These are phyloP conservation scores for Aricia agestis DNA, from an alignment of 1,140 invertebrate species.

Conservation along the genomic window DNA sequence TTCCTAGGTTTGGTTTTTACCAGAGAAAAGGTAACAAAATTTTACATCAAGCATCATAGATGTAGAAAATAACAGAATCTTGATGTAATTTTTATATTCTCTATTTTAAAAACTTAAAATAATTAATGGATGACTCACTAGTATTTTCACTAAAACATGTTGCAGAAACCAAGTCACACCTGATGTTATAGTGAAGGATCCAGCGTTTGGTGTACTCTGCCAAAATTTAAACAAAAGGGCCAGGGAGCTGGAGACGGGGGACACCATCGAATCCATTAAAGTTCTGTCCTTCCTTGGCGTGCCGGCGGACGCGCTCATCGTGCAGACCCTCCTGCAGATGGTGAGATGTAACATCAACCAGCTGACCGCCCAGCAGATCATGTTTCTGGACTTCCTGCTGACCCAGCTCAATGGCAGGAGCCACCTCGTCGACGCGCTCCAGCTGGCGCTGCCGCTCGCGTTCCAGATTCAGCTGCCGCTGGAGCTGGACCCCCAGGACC, in stretches of 20 bases:
- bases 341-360: constrained; percentile 78
- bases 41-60: no score
- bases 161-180: constrained; percentile 35
- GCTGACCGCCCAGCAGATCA: constrained; percentile 78
- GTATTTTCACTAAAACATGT: neutral
- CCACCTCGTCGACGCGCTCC: constrained; percentile 78
- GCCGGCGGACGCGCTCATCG: constrained; percentile 73
- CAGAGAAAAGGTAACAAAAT: no score
- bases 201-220: constrained; percentile 51
- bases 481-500: constrained; percentile 75
- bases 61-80: no score
- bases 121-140: no score
- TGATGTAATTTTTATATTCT: no score
- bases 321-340: constrained; percentile 79
- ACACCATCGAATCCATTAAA: constrained; percentile 78
- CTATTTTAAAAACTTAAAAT: no score
- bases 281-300: constrained; percentile 76
- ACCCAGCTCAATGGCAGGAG: constrained; percentile 52
- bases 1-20: no score
- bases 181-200: constrained; percentile 52
- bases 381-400: constrained; percentile 78
- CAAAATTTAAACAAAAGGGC: constrained; percentile 74
- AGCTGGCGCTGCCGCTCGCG: constrained; percentile 78
- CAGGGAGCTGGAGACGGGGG: constrained; percentile 69
- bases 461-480: constrained; percentile 78